phyloP scores from a whole-genome alignment of 2,888 invertebrate genomes.

The Xanthia togata region DNA sequence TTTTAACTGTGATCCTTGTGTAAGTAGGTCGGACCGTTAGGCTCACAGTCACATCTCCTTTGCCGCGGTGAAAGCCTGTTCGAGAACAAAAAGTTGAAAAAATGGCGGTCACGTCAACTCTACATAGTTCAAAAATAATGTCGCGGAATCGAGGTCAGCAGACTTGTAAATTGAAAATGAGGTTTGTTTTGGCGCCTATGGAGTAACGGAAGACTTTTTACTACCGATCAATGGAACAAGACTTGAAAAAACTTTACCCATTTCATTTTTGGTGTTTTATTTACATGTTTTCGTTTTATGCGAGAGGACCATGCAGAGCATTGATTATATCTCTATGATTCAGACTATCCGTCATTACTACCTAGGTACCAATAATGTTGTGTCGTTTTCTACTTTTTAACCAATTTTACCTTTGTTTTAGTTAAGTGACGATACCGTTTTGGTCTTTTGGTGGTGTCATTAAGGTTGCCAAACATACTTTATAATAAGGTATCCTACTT shows the following conservation, averaged over 20 bases:
- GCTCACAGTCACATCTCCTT: slow-evolving; percentile 63
- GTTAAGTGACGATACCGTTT: slow-evolving; percentile 1
- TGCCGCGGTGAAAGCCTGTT: slow-evolving; percentile 61
- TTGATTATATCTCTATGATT: not conserved
- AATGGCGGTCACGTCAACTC: slow-evolving; percentile 34
- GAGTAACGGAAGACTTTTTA: slow-evolving; percentile 5
- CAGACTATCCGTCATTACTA: not conserved
- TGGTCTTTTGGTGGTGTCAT: not conserved
- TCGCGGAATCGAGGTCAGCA: slow-evolving; percentile 42
- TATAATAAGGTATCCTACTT: no score
- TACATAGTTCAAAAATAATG: slow-evolving; percentile 48
- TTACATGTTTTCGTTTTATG: no score
- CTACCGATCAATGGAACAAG: not conserved
- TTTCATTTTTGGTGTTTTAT: not conserved
- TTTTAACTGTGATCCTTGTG: slow-evolving; percentile 66
- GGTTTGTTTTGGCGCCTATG: slow-evolving; percentile 46
- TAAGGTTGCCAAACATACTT: no score
- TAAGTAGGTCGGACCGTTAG: slow-evolving; percentile 70
- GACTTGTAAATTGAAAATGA: slow-evolving; percentile 59
- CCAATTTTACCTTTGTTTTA: not conserved
- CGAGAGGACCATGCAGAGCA: not conserved
- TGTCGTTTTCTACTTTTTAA: not conserved
- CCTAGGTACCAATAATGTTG: no score
- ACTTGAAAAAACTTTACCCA: not conserved
- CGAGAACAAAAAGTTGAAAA: slow-evolving; percentile 40